Base-by-base conservation (phyloP, 2,888 invertebrate species). In the Lithophane semibrunnea region DNA sequence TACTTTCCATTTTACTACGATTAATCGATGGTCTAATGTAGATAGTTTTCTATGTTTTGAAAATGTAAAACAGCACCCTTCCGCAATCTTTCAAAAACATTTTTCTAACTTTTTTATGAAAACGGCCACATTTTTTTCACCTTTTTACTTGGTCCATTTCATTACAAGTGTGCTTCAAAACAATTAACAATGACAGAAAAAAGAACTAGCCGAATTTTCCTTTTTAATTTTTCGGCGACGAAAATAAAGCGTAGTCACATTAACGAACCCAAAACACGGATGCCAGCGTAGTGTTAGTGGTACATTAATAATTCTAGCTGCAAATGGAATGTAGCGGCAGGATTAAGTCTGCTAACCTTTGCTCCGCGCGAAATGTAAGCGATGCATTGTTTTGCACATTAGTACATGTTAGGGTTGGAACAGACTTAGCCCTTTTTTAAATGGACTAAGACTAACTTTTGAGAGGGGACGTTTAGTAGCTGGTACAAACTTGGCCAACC, bases 291-390 rank as follows among this genome's bases (percentile, higher is more conserved):
- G 65, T 79, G 77, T 74, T 80, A 78, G 64, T 73, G 68, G 54
- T 71, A 73, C 79, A 81, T 88, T 81, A 88, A 88, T 86, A 83
- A 89, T 89, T 83, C 83, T 66, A 61, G 61, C 67, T 78, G 73
- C 81, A 83, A 88, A 83, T 82, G 89, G 88, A 88, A 88, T 88
- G 79, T 73, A 78, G 75, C 73, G 58, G 66, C 73, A 67, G 88
- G 82, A 89, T 89, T 88, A 88, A 88, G 80, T 73, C 76, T 83
- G 74, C 66, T 80, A 85, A 89, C 89, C 89, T 89, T 89, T 89
- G 88, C 82, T 49, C 77, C 68, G 75, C 70, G 75, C 81, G 85
- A 85, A 88, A 89, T 89, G 85, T 89, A 89, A 86, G 77, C 88
- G 71, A 82, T 78, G 83, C 88, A 80, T 82, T 88, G 89, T 88